Base-by-base conservation (phyloP, 2,888 invertebrate genomes). In the Monoplex corrugatus region DNA sequence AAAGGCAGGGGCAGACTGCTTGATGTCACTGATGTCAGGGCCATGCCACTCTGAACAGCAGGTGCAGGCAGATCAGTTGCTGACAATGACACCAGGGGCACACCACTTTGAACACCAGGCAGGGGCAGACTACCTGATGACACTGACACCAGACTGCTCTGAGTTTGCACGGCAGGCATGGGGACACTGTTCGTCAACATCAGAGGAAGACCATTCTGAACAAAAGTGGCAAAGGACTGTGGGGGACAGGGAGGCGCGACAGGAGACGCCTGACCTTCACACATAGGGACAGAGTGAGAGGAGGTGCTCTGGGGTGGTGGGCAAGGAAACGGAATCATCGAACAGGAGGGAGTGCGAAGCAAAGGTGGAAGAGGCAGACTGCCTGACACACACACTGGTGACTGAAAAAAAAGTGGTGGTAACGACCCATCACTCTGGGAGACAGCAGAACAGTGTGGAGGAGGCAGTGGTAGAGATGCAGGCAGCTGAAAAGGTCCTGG, bases 141-240 rank as follows among this genome's bases (percentile, higher is more conserved):
- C 68, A 83, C 35, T 13, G 44, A 40, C 6, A 72, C 72, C 82
- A 87, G 19, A 40, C 82, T 82, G 63, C 82, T 75, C 63, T 82
- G 63, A 43, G 82, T 28, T 57, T 16, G 28, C n/a, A 72, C 8
- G 32, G 10, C 45, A 35, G 85, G 86, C 86, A 86, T 68, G 68
- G 86, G 86, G 0, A 68, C 38, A 43, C 40, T 43, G 40, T 72
- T 86, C 19, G 86, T 50, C 0, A 72, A 78, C 75, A 87, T 75
- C 78, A 86, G 19, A 8, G 86, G 86, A 8, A 86, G 68, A 40
- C 86, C 86, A 72, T 72, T 86, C 68, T 86, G 75, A 35, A 78
- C 87, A 82, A 82, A 57, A 45, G 82, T 32, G 23, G 87, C 35
- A 19, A 63, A 50, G 13, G 87, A 87, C 38, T 50, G 45, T 3